Conservation (phyloP, 1,140 invertebrate genomes). For the Aphelinus certus region DNA sequence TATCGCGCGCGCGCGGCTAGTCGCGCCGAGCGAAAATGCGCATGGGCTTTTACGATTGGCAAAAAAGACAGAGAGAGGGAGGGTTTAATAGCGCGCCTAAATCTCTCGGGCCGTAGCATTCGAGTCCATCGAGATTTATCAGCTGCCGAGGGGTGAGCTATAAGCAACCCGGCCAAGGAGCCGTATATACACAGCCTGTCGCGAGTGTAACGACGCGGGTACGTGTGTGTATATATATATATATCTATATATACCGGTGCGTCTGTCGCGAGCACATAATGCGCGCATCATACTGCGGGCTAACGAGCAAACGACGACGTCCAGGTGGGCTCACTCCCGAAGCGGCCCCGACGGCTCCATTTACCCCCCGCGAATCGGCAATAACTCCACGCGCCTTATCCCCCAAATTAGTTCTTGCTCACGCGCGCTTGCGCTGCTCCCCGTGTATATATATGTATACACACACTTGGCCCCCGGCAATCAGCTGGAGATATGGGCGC, state of each 20-base stretch:
- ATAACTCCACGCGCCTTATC: conserved; percentile 55
- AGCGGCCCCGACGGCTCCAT: conserved; percentile 33
- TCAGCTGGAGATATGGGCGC: conserved; percentile 8
- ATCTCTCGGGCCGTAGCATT: not conserved
- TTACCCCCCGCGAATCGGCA: conserved; percentile 52
- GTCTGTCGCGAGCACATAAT: not conserved
- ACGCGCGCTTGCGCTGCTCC: not conserved
- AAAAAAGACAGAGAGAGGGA: conserved; percentile 15
- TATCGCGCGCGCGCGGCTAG: no score
- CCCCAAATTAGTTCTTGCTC: conserved; percentile 52
- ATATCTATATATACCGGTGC: no score
- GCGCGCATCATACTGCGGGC: conserved; percentile 1
- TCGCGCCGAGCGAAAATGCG: not conserved
- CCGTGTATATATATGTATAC: no score
- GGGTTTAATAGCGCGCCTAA: conserved; percentile 24
- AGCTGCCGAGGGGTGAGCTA: no score
- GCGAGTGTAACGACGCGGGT: conserved; percentile 5
- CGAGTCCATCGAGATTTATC: conserved; percentile 25
- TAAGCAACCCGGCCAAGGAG: conserved; percentile 14
- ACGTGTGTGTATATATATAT: not conserved
- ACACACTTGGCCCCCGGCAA: not conserved
- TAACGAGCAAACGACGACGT: conserved; percentile 20
- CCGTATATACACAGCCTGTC: no score
- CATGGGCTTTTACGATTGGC: conserved; percentile 25
- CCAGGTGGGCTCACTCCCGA: conserved; percentile 5